Conservation (phyloP, 2,888 invertebrate genomes). For the Pandemis cinnamomeana region DNA sequence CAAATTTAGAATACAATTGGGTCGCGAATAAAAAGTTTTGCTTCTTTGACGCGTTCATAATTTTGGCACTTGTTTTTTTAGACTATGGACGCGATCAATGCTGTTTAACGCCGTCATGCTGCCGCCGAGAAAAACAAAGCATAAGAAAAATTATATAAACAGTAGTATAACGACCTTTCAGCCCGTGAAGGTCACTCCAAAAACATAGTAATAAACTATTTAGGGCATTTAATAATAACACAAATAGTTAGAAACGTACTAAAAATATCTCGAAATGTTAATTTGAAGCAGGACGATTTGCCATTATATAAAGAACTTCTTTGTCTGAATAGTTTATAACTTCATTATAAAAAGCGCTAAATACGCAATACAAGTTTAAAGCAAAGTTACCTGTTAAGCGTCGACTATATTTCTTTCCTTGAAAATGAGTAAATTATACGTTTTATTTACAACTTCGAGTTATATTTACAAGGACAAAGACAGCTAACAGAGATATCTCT, state of each 20-base stretch:
- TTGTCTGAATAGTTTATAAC: conserved; percentile 7
- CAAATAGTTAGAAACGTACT: conserved; percentile 43
- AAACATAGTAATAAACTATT: conserved; percentile 40
- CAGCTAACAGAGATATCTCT: conserved; percentile 42
- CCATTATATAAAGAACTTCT: conserved; percentile 45
- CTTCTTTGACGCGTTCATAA: background rate
- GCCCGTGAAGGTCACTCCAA: conserved; percentile 66
- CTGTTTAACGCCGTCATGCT: conserved; percentile 52
- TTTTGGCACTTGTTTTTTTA: conserved; percentile 5
- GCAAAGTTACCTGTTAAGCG: conserved; percentile 30
- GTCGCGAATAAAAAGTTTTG: background rate
- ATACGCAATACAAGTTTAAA: conserved; percentile 19
- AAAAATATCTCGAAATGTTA: conserved; percentile 48
- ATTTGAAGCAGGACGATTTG: conserved; percentile 44
- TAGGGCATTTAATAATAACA: conserved; percentile 43
- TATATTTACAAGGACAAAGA: conserved; percentile 58
- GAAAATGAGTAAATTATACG: conserved; percentile 48
- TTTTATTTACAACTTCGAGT: conserved; percentile 44
- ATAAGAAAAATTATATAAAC: conserved; percentile 70
- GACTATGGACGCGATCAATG: conserved; percentile 21
- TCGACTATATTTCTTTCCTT: conserved; percentile 1
- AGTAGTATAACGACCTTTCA: conserved; percentile 72
- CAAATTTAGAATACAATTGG: conserved; percentile 6
- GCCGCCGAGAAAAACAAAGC: conserved; percentile 50
- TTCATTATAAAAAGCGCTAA: conserved; percentile 20